Conservation (phyloP, 2,113 vertebrate genomes). For the Oreochromis aureus region DNA sequence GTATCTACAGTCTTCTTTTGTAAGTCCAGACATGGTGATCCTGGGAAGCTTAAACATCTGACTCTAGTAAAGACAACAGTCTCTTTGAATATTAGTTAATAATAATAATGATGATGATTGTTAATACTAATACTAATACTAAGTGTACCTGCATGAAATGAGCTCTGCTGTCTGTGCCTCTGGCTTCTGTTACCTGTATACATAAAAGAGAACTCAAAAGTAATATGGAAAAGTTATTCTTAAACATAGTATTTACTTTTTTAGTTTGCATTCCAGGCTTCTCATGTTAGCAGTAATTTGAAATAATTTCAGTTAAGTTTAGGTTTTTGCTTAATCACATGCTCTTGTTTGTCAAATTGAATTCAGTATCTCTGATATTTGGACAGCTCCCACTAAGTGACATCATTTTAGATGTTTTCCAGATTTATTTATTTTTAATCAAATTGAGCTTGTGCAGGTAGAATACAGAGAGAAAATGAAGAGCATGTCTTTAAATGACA, state of each 20-base stretch:
- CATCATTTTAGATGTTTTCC: background rate
- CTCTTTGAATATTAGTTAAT: background rate
- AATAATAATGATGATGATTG: fast-evolving
- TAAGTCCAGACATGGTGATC: background rate
- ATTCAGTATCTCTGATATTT: background rate
- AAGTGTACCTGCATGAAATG: background rate
- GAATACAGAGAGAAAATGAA: background rate
- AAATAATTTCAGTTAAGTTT: background rate
- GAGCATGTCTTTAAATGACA: background rate
- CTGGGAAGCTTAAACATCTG: background rate
- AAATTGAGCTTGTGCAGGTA: background rate
- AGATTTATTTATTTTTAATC: fast-evolving
- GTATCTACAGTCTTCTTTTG: background rate
- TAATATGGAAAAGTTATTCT: background rate
- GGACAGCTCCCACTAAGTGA: background rate
- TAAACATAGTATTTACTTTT: background rate
- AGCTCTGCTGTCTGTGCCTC: background rate
- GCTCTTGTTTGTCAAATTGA: background rate
- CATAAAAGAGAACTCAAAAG: background rate
- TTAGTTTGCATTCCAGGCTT: background rate
- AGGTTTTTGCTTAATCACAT: background rate
- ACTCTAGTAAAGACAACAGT: background rate
- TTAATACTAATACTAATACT: background rate
- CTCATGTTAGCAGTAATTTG: background rate
- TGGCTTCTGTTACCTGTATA: background rate